Conservation (phyloP, 2,888 invertebrate genomes). For the Athripsodes cinereus region DNA sequence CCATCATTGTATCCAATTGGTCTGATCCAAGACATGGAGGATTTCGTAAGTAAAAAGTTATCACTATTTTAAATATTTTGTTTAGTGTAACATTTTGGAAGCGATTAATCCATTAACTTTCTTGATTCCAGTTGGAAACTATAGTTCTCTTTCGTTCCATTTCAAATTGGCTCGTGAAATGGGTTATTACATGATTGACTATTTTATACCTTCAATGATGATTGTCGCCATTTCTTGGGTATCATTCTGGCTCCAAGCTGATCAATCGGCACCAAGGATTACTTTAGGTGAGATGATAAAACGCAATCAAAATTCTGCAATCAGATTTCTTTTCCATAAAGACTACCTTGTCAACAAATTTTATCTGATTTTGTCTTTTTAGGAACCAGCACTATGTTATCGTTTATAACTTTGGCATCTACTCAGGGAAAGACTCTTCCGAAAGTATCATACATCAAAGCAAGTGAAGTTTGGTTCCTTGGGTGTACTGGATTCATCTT, state of each 20-base stretch:
- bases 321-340: too few relatives aligned
- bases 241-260: conserved; percentile 83
- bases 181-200: conserved; percentile 84
- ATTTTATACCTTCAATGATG: conserved; percentile 81
- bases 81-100: too few relatives aligned
- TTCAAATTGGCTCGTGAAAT: conserved; percentile 75
- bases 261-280: conserved; percentile 76
- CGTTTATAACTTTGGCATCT: conserved; percentile 81
- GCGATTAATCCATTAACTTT: conserved; percentile 7
- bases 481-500: conserved; percentile 81
- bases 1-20: conserved; percentile 62
- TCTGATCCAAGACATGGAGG: conserved; percentile 65
- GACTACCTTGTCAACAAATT: background rate
- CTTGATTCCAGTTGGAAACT: conserved; percentile 68
- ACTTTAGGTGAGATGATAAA: conserved; percentile 55
- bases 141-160: conserved; percentile 72
- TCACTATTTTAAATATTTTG: too few relatives aligned
- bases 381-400: conserved; percentile 81
- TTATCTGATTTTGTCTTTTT: conserved; percentile 30
- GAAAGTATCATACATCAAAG: conserved; percentile 85
- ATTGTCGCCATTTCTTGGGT: conserved; percentile 86
- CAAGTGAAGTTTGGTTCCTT: conserved; percentile 85
- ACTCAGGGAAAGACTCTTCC: conserved; percentile 80
- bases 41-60: conserved; percentile 48
- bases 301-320: too few relatives aligned